Base-by-base conservation (phyloP, 2,113 vertebrate genomes). In the Thamnaconus septentrionalis region DNA sequence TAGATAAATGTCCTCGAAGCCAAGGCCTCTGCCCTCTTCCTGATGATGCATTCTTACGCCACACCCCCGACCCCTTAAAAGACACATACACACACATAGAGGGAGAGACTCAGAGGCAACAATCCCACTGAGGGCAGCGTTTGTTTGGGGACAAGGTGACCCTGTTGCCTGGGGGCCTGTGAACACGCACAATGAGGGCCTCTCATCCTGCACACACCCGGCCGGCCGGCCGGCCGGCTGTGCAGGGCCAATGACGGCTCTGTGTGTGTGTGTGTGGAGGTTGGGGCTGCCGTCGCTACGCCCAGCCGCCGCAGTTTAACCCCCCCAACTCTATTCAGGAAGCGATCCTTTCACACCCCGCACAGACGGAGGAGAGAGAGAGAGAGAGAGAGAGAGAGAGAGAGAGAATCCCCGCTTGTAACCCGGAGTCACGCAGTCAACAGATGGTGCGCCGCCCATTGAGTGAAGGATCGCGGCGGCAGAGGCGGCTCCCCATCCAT, bases 91-190 rank as follows among this genome's bases (percentile, higher is more conserved):
- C 56, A 66, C 56, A 62, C 9, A 41, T 42, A 86, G 48, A 83
- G 59, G 73, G 64, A 80, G 49, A 78, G 64, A 48, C 44, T 12
- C 68, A 83, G 59, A 75, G 87, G 85, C 87, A 87, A 86, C 85
- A 89, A 86, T 85, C 72, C 85, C 83, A 84, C 71, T 84, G 79
- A 88, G 87, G 87, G 86, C 88, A 83, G 75, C 78, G 64, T 89
- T 89, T 91, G 90, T 91, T 87, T 86, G 76, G 85, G 83, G 85
- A 90, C 91, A 91, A 89, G 90, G 88, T 92, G 89, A 92, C 90
- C 91, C 89, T 89, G 85, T 90, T 88, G 89, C 90, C 89, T 77
- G 77, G 84, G 91, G 86, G 86, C 87, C 89, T 90, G 89, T 89
- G 89, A 90, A 91, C 85, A 89, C 78, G 79, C 86, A 92, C 89